Percentiles rank a stretch among this genome's conserved stretches.
Conservation (phyloP, 2,888 invertebrate genomes). For the Platycheirus rosarum region DNA sequence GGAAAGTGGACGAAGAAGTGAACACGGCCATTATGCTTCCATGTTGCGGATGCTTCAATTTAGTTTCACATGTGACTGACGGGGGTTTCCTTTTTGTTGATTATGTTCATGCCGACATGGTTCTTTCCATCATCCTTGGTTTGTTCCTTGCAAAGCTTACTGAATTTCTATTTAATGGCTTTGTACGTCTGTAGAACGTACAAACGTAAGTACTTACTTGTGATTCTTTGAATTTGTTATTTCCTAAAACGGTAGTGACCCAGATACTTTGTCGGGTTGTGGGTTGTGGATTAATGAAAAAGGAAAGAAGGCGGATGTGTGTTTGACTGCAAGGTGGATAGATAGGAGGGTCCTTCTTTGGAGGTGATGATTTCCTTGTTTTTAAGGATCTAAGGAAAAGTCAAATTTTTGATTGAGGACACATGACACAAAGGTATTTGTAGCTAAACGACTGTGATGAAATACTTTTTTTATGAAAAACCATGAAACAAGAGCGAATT, state of each 20-base stretch:
- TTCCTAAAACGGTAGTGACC: constrained; percentile 48
- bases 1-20: constrained; percentile 54
- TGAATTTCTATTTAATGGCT: neutral
- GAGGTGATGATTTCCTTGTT: no score
- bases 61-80: constrained; percentile 52
- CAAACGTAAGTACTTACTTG: neutral
- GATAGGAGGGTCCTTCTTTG: neutral
- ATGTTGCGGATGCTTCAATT: constrained; percentile 61
- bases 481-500: no score
- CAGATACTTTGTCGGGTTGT: constrained; percentile 23
- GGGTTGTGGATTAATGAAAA: constrained; percentile 16
- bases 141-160: constrained; percentile 3
- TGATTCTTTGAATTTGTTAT: constrained; percentile 22
- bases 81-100: constrained; percentile 49
- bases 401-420: no score
- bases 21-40: constrained; percentile 48
- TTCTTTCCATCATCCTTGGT: constrained; percentile 36
- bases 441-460: no score
- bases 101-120: constrained; percentile 44
- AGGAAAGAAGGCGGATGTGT: constrained; percentile 13
- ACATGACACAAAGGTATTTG: no score
- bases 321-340: neutral
- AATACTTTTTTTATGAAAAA: no score
- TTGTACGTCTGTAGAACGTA: neutral
- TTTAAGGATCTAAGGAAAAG: no score